These are phyloP conservation scores for Stichodactyla mertensii DNA, from an alignment of 64 coral and sea anemone genomes.

Conservation along the genomic window DNA sequence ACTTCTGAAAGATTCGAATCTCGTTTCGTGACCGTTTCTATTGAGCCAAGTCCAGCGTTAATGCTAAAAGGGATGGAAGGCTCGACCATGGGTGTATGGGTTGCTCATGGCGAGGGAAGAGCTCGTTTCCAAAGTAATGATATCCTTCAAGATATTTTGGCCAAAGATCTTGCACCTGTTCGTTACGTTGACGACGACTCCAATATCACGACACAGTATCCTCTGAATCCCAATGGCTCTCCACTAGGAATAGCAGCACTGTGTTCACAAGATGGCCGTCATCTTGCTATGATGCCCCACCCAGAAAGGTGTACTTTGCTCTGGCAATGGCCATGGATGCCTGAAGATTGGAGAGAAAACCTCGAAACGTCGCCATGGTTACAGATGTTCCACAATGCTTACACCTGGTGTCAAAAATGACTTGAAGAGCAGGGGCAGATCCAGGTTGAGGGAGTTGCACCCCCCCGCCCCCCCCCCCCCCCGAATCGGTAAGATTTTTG, in stretches of 20 bases:
- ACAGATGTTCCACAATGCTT: conserved; percentile 92
- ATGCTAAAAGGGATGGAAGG: conserved; percentile 96
- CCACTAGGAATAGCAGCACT: conserved; percentile 87
- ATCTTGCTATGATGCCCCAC: conserved; percentile 99
- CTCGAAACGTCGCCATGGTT: conserved; percentile 85
- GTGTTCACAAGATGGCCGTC: conserved; percentile 85
- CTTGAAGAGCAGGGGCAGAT: too few species aligned
- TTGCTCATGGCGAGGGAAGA: conserved; percentile 91
- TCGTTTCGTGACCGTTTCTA: conserved; percentile 78
- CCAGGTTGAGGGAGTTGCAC: too few species aligned
- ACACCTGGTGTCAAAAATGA: conserved; percentile 60
- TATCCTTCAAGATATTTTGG: conserved; percentile 53
- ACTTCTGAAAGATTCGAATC: conserved; percentile 89
- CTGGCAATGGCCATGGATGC: conserved; percentile 99
- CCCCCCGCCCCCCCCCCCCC: too few species aligned
- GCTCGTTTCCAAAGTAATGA: conserved; percentile 41
- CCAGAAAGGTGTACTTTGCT: conserved; percentile 86
- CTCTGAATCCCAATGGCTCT: conserved; percentile 92
- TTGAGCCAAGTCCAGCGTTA: conserved; percentile 77
- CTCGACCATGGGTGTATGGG: conserved; percentile 85
- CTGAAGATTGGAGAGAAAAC: conserved; percentile 65
- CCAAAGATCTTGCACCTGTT: conserved; percentile 74
- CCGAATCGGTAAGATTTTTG: too few species aligned
- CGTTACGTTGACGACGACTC: conserved; percentile 85
- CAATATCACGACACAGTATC: conserved; percentile 70